Conservation (phyloP, 2,113 vertebrate species). For the Coturnix japonica region DNA sequence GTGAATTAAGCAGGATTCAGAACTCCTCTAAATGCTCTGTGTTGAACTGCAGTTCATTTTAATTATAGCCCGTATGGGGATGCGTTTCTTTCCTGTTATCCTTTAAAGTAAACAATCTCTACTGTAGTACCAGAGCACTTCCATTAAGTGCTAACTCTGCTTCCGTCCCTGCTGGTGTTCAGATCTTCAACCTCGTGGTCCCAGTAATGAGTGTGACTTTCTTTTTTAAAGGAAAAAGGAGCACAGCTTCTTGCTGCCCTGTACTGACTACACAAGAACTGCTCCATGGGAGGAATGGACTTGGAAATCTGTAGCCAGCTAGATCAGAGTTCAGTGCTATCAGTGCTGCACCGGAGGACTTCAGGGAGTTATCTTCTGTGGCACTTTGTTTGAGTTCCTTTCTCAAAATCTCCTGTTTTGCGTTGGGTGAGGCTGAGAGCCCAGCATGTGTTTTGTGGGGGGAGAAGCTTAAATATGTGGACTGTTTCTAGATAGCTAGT, state of each 20-base stretch:
- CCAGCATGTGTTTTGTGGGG: fast-evolving
- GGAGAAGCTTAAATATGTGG: neutral
- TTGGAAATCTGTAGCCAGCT: neutral
- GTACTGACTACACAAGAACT: neutral
- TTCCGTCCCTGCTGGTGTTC: neutral
- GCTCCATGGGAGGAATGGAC: neutral
- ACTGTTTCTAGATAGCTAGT: neutral
- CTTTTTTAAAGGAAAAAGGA: neutral
- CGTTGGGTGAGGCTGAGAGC: neutral
- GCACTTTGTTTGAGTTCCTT: neutral
- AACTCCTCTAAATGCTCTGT: neutral
- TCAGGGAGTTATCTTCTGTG: neutral
- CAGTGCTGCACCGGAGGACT: neutral
- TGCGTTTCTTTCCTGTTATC: neutral
- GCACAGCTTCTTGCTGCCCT: neutral
- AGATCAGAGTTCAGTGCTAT: neutral
- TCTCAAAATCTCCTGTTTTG: neutral
- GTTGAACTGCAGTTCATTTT: neutral
- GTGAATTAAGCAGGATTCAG: neutral
- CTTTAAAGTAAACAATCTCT: neutral
- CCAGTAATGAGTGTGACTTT: neutral
- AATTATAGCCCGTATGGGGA: neutral
- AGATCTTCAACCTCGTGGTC: neutral
- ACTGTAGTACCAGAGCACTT: neutral
- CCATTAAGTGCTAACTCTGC: neutral